Evolutionary conservation across 2,797 vertebrate genomes (phyloP).

Genomic region (Anableps anableps): DNA sequence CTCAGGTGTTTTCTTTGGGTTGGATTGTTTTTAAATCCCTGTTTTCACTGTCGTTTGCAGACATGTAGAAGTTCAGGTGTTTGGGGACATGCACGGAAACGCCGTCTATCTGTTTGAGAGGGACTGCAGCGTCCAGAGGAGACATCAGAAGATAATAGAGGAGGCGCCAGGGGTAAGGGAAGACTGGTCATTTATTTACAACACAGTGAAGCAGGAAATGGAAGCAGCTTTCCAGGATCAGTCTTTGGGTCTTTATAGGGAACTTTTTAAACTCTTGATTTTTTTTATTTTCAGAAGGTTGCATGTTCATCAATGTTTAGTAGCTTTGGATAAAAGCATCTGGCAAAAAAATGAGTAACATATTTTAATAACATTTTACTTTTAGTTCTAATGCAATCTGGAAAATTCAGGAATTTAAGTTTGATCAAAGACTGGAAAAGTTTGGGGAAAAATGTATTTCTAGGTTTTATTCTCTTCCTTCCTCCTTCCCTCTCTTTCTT

Average conservation of each 20-base stretch:
- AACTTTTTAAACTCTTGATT: too few species aligned
- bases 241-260: not conserved
- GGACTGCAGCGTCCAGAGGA: constrained; percentile 97
- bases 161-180: constrained; percentile 93
- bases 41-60: constrained; percentile 50
- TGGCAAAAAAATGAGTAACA: not conserved
- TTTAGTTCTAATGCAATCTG: not conserved
- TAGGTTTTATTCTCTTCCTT: not conserved
- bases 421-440: not conserved
- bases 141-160: constrained; percentile 99
- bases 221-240: not conserved
- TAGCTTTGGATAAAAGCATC: not conserved
- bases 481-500: not conserved
- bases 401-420: not conserved
- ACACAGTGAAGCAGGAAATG: not conserved
- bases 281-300: not conserved
- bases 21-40: not conserved
- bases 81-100: constrained; percentile 95
- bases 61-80: constrained; percentile 97
- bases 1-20: not conserved
- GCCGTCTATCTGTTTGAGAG: constrained; percentile 96
- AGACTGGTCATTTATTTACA: not conserved
- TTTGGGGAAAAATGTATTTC: not conserved
- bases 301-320: not conserved
- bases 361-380: not conserved